These are phyloP conservation scores for Cottoperca gobio DNA, from an alignment of 2,797 vertebrate species.

Conservation along the genomic window DNA sequence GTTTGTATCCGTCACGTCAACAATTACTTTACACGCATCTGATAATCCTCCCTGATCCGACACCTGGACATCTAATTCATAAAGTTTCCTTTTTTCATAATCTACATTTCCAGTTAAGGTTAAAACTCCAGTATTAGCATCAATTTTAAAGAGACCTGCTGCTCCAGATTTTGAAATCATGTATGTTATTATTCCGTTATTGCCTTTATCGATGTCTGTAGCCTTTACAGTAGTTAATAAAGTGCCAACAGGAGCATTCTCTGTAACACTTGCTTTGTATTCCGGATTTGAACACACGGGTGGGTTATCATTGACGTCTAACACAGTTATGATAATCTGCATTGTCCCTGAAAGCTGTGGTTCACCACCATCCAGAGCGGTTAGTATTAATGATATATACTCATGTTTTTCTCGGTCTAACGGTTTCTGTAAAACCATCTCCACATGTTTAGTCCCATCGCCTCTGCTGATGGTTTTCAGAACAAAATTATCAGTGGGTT, in stretches of 20 bases:
- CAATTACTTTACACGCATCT: conserved; percentile 62
- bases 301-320: conserved; percentile 84
- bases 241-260: conserved; percentile 71
- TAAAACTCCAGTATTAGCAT: conserved; percentile 42
- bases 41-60: conserved; percentile 66
- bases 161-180: conserved; percentile 62
- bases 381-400: conserved; percentile 72
- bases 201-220: conserved; percentile 80
- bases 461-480: conserved; percentile 64
- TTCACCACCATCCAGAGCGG: conserved; percentile 80
- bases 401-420: conserved; percentile 80
- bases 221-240: conserved; percentile 76
- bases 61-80: conserved; percentile 55
- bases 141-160: conserved; percentile 67
- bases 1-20: conserved; percentile 68
- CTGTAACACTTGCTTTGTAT: conserved; percentile 75
- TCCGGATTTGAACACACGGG: conserved; percentile 76
- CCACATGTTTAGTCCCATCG: conserved; percentile 74
- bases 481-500: conserved; percentile 71
- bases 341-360: conserved; percentile 79
- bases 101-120: conserved; percentile 53
- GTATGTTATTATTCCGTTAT: conserved; percentile 77
- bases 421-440: conserved; percentile 77
- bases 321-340: conserved; percentile 76
- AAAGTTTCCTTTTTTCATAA: conserved; percentile 61